These are phyloP conservation scores for Atethmia centrago DNA, from an alignment of 2,888 invertebrate genomes.

Conservation along the genomic window DNA sequence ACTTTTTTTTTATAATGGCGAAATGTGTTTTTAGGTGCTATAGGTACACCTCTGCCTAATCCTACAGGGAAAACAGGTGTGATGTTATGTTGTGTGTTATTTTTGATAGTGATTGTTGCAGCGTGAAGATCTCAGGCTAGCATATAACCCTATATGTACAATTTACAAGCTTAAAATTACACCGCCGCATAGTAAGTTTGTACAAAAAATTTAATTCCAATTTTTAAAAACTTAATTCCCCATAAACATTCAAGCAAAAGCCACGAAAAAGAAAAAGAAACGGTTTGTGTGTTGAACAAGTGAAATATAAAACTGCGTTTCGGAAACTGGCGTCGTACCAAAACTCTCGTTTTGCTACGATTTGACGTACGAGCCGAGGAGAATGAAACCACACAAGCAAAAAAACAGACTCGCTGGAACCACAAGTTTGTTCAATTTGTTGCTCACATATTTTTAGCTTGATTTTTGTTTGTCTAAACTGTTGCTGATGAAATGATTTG, in stretches of 20 bases:
- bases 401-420: slow-evolving; percentile 61
- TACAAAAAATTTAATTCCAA: slow-evolving; percentile 2
- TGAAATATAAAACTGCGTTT: slow-evolving; percentile 67
- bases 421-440: slow-evolving; percentile 65
- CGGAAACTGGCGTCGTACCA: slow-evolving; percentile 74
- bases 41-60: background rate
- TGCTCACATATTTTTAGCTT: slow-evolving; percentile 52
- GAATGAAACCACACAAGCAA: slow-evolving; percentile 67
- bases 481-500: slow-evolving; percentile 35
- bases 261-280: slow-evolving; percentile 53
- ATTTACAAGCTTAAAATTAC: slow-evolving; percentile 21
- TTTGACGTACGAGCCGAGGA: slow-evolving; percentile 70
- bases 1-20: background rate
- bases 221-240: slow-evolving; percentile 60
- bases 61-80: background rate
- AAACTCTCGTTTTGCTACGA: slow-evolving; percentile 72
- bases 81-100: background rate
- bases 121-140: background rate
- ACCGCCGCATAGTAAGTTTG: background rate
- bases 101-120: background rate
- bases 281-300: slow-evolving; percentile 63
- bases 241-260: slow-evolving; percentile 63
- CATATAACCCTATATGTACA: background rate
- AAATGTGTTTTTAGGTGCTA: background rate
- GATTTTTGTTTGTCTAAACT: slow-evolving; percentile 45